Conservation (phyloP, 2,888 invertebrate species). For the Parapristionchus giblindavisi region DNA sequence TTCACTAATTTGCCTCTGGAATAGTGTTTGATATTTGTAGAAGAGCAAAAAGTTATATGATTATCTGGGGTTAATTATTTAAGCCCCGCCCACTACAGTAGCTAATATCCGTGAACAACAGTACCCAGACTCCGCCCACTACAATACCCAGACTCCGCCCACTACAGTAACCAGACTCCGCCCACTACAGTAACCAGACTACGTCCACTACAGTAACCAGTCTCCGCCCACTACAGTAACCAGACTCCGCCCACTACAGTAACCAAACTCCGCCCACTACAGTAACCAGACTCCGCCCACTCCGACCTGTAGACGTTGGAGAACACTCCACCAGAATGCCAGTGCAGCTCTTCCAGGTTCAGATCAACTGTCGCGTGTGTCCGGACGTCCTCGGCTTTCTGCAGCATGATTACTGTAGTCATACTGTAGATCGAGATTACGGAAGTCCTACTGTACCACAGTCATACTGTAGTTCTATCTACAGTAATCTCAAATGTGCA, state of each 20-base stretch:
- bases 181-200: too few species aligned
- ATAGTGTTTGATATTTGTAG: slow-evolving; percentile 2
- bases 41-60: too few species aligned
- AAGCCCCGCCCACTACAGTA: not conserved
- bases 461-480: too few species aligned
- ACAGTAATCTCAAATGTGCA: too few species aligned
- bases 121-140: too few species aligned
- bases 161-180: too few species aligned
- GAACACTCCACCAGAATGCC: slow-evolving; percentile 49
- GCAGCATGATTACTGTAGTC: slow-evolving; percentile 1
- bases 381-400: slow-evolving; percentile 33
- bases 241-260: too few species aligned
- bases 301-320: slow-evolving; percentile 48
- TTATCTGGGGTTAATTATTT: not conserved
- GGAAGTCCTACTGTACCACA: not conserved
- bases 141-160: not conserved
- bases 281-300: too few species aligned
- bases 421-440: not conserved
- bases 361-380: slow-evolving; percentile 20
- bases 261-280: too few species aligned
- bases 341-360: slow-evolving; percentile 43
- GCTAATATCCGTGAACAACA: not conserved
- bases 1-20: slow-evolving; percentile 28
- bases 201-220: too few species aligned
- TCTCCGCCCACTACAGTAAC: not conserved